Evolutionary conservation across 2,888 invertebrate species (phyloP).

Genomic region (Dasysyrphus albostriatus): DNA sequence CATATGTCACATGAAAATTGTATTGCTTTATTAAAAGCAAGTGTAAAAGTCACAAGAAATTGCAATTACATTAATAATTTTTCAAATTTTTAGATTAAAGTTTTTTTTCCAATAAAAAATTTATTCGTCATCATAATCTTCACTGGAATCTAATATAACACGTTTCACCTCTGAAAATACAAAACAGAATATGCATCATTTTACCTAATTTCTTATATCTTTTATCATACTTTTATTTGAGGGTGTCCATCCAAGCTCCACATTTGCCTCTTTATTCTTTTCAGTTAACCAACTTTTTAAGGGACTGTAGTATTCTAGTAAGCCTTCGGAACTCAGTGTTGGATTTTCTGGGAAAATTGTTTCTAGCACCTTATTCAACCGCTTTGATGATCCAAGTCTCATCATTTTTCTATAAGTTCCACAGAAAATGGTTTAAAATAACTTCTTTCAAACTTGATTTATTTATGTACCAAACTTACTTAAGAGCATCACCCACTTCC

Average conservation of each 20-base stretch:
- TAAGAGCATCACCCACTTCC: not conserved
- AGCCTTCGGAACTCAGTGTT: constrained; percentile 88
- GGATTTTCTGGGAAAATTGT: constrained; percentile 89
- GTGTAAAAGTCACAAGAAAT: no score
- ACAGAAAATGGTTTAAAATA: not conserved
- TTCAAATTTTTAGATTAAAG: no score
- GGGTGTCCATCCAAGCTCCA: not conserved
- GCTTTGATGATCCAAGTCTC: constrained; percentile 86
- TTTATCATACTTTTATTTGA: constrained; percentile 9
- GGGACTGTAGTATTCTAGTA: constrained; percentile 92
- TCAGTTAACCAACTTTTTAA: constrained; percentile 82
- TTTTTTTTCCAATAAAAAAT: not conserved
- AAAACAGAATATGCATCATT: not conserved
- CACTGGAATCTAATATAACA: not conserved
- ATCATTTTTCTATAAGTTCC: not conserved
- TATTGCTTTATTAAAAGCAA: no score
- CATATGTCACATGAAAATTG: no score
- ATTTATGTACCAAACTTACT: not conserved
- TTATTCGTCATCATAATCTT: constrained; percentile 15
- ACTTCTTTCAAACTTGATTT: no score
- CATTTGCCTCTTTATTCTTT: not conserved
- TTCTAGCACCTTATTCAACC: constrained; percentile 87
- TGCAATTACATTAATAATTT: no score
- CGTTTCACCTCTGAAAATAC: not conserved
- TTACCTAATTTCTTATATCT: not conserved